Evolutionary conservation across 2,888 invertebrate genomes (phyloP).

Genomic region (Exocentrus adspersus): DNA sequence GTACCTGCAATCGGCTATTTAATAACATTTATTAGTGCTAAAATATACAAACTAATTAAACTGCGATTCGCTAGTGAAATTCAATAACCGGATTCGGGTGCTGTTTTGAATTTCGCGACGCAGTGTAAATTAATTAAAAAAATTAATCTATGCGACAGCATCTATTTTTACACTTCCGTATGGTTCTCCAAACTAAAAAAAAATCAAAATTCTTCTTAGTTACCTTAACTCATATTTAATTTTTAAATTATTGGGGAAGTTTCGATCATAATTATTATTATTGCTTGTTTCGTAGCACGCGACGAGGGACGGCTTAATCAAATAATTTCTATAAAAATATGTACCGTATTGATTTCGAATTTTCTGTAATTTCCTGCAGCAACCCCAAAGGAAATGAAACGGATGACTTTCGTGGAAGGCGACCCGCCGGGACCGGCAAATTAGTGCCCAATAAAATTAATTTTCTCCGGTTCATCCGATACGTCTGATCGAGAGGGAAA

Average conservation of each 20-base stretch:
- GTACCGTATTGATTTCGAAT: constrained; percentile 47
- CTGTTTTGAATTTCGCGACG: constrained; percentile 13
- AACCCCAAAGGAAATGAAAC: constrained; percentile 50
- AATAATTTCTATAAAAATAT: constrained; percentile 36
- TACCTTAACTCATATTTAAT: no score
- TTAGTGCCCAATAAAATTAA: constrained; percentile 32
- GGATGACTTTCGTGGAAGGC: constrained; percentile 40
- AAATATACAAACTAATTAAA: constrained; percentile 37
- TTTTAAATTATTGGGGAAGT: no score
- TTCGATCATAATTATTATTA: no score
- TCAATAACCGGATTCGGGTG: constrained; percentile 6
- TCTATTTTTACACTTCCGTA: no score
- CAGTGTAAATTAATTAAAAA: neutral
- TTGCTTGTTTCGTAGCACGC: no score
- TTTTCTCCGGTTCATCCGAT: constrained; percentile 6
- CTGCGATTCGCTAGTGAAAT: constrained; percentile 30
- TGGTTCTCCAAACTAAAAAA: no score
- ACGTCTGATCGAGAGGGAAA: no score
- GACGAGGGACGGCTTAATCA: constrained; percentile 38
- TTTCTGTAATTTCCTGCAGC: constrained; percentile 50
- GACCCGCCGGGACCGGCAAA: constrained; percentile 32
- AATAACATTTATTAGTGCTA: constrained; percentile 33
- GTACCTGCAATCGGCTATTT: constrained; percentile 32
- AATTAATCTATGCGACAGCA: neutral
- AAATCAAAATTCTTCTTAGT: no score